Percentiles rank a stretch among this genome's conserved stretches.
These are phyloP conservation scores for Silurus lanzhouensis DNA, from an alignment of 2,797 vertebrate genomes.

Conservation along the genomic window DNA sequence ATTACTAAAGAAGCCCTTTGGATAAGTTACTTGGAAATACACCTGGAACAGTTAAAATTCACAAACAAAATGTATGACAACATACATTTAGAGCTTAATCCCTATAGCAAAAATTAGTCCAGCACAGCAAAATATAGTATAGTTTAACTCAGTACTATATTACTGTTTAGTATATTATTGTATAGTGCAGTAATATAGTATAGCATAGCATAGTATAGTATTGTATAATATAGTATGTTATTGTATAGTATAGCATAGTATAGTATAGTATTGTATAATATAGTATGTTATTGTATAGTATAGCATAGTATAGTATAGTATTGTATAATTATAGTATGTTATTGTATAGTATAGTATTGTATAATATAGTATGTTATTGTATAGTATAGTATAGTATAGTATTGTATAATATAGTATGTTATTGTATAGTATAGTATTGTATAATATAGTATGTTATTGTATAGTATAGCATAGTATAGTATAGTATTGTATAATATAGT, in stretches of 20 bases:
- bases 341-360: background rate
- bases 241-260: background rate
- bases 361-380: background rate
- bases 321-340: background rate
- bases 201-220: too few relatives aligned
- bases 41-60: background rate
- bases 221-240: too few relatives aligned
- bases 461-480: background rate
- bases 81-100: background rate
- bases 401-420: too few relatives aligned
- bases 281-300: too few relatives aligned
- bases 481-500: too few relatives aligned
- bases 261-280: background rate
- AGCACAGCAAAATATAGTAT: too few relatives aligned
- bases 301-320: background rate
- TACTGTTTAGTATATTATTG: too few relatives aligned
- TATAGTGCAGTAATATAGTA: too few relatives aligned
- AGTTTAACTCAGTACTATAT: too few relatives aligned
- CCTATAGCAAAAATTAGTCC: background rate
- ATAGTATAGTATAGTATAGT: too few relatives aligned
- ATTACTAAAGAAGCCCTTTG: background rate
- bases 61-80: background rate
- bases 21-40: background rate
- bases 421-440: too few relatives aligned
- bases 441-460: too few relatives aligned